A percentile compares a stretch with the other conserved stretches of the same genome.
Evolutionary conservation across 2,113 vertebrate species (phyloP).

Genomic region (Haemorhous mexicanus): DNA sequence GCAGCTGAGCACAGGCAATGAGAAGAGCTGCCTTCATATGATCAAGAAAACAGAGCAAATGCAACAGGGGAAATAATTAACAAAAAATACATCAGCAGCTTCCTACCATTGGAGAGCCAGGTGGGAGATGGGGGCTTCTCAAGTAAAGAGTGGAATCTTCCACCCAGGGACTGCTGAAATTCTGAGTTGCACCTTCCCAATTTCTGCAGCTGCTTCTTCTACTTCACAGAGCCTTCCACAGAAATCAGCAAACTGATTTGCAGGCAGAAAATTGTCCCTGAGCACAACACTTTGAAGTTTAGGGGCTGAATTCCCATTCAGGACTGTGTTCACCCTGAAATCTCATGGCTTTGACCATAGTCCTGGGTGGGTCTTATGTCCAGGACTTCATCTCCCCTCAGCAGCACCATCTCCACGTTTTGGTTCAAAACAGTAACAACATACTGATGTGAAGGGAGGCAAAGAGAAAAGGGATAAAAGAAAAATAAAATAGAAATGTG

Average conservation of each 20-base stretch:
- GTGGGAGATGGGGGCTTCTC: neutral
- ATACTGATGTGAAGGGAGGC: neutral
- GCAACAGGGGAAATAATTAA: slow-evolving; percentile 43
- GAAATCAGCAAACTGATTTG: neutral
- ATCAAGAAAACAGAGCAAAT: slow-evolving; percentile 40
- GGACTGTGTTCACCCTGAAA: neutral
- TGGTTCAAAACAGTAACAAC: neutral
- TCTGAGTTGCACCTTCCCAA: neutral
- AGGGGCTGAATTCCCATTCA: neutral
- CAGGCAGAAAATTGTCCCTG: neutral
- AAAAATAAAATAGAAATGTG: neutral
- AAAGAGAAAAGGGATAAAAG: neutral
- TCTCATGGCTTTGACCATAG: neutral
- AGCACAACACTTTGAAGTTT: neutral
- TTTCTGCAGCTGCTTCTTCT: neutral
- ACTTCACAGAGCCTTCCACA: neutral
- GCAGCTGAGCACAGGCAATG: slow-evolving; percentile 8
- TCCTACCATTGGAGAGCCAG: neutral
- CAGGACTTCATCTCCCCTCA: neutral
- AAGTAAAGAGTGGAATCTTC: neutral
- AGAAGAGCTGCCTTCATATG: neutral
- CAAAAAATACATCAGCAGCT: neutral
- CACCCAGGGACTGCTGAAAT: neutral
- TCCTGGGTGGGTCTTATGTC: neutral
- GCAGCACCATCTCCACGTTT: neutral